phyloP scores from a whole-genome alignment of 2,113 vertebrate genomes.

The Illadopsis cleaveri region DNA sequence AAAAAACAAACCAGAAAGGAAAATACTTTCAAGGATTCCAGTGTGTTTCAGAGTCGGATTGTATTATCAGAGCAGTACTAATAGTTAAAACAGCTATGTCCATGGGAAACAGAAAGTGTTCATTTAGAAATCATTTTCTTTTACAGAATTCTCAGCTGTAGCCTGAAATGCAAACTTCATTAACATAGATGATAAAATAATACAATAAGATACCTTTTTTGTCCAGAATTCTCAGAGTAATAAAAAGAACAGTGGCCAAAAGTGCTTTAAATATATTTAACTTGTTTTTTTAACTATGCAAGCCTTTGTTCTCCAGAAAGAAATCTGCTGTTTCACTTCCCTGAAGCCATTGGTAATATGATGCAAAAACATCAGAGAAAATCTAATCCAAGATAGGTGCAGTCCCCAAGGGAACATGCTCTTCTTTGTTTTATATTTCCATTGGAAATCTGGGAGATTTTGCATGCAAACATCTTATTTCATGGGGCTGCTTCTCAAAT shows the following conservation, averaged over 20 bases:
- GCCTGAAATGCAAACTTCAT: slow-evolving; percentile 58
- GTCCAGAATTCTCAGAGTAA: slow-evolving; percentile 59
- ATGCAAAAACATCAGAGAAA: slow-evolving; percentile 83
- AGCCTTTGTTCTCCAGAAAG: slow-evolving; percentile 80
- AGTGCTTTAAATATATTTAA: slow-evolving; percentile 73
- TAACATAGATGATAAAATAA: slow-evolving; percentile 60
- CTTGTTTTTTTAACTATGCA: slow-evolving; percentile 59
- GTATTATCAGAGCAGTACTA: not conserved
- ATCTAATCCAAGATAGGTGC: slow-evolving; percentile 80
- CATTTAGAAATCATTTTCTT: not conserved
- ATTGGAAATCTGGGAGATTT: slow-evolving; percentile 81
- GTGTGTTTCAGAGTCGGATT: not conserved
- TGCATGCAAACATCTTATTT: slow-evolving; percentile 86
- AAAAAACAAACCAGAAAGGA: no score
- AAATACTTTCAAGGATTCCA: not conserved
- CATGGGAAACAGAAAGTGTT: not conserved
- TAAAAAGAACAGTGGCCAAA: slow-evolving; percentile 63
- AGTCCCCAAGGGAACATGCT: slow-evolving; percentile 73
- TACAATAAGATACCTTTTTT: slow-evolving; percentile 57
- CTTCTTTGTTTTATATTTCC: slow-evolving; percentile 83
- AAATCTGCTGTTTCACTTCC: slow-evolving; percentile 78
- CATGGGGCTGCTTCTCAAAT: slow-evolving; percentile 83
- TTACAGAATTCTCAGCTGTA: not conserved
- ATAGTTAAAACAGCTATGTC: not conserved
- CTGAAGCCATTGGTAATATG: slow-evolving; percentile 82